Percentiles rank a stretch among this genome's conserved stretches.
Evolutionary conservation across 1,140 invertebrate genomes (phyloP).

Genomic region (Calliphora vicina): DNA sequence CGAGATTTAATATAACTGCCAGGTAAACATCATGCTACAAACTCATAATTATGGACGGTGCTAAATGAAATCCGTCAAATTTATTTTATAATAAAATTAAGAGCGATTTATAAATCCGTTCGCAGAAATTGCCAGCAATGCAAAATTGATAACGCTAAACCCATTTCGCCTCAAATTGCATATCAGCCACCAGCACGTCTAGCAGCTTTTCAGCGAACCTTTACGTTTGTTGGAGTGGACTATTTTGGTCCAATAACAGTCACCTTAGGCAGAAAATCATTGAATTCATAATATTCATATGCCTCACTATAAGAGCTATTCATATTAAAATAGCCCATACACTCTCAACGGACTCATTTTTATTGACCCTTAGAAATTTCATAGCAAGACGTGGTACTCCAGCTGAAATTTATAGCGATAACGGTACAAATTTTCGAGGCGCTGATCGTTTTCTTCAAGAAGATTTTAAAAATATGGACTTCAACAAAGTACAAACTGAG

Average conservation of each 20-base stretch:
- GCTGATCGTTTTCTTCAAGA: slow-evolving; percentile 45
- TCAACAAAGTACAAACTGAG: slow-evolving; percentile 6
- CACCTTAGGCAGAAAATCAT: slow-evolving; percentile 39
- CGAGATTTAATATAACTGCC: slow-evolving; percentile 5
- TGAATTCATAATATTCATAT: slow-evolving; percentile 45
- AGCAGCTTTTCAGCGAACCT: slow-evolving; percentile 21
- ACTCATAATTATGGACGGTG: neutral
- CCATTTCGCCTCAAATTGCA: slow-evolving; percentile 3
- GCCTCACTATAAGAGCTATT: slow-evolving; percentile 41
- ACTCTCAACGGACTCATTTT: slow-evolving; percentile 37
- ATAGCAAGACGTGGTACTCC: too few species aligned
- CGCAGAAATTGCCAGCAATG: slow-evolving; percentile 6
- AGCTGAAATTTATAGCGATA: slow-evolving; percentile 52
- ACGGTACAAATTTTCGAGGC: slow-evolving; percentile 58
- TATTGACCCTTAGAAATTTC: slow-evolving; percentile 42
- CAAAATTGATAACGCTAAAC: slow-evolving; percentile 27
- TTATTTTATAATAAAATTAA: neutral
- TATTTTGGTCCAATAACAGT: slow-evolving; percentile 40
- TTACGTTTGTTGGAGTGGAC: slow-evolving; percentile 33
- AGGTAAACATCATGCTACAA: slow-evolving; percentile 49
- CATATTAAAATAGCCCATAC: slow-evolving; percentile 42
- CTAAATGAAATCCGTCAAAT: slow-evolving; percentile 7
- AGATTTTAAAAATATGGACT: slow-evolving; percentile 10
- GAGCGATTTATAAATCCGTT: neutral
- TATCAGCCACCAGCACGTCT: neutral